These are phyloP conservation scores for Eutolmus rufibarbis DNA, from an alignment of 2,888 invertebrate genomes.

Conservation along the genomic window DNA sequence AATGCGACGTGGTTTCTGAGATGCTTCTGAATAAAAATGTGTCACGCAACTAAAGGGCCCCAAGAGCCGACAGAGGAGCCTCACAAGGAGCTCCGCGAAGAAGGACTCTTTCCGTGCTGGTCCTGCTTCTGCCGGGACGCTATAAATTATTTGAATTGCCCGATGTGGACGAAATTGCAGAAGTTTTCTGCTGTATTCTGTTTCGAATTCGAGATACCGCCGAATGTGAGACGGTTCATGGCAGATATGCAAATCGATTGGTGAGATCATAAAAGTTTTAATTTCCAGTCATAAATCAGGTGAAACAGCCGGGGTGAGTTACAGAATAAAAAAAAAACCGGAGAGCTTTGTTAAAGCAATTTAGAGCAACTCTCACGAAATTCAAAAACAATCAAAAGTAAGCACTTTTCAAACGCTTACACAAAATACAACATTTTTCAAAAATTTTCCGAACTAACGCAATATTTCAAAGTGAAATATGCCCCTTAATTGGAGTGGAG, in stretches of 20 bases:
- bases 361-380: not conserved
- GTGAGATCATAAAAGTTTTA: not conserved
- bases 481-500: too few relatives aligned
- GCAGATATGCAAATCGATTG: not conserved
- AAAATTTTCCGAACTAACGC: not conserved
- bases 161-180: not conserved
- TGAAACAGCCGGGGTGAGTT: not conserved
- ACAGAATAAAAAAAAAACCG: too few relatives aligned
- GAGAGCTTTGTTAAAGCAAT: not conserved
- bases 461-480: not conserved
- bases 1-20: slow-evolving; percentile 7
- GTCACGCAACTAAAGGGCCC: not conserved
- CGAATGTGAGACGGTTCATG: not conserved
- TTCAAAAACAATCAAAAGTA: not conserved
- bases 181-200: not conserved
- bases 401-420: not conserved
- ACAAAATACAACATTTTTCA: not conserved
- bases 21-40: not conserved
- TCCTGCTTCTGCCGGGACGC: not conserved
- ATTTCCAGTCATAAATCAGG: not conserved
- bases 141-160: not conserved
- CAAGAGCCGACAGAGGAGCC: not conserved
- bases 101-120: not conserved
- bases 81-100: not conserved
- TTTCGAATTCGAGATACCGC: not conserved